Percentiles rank a stretch among this genome's conserved stretches.
These are phyloP conservation scores for Leptodactylus fallax DNA, from an alignment of 2,797 vertebrate genomes.

Conservation along the genomic window DNA sequence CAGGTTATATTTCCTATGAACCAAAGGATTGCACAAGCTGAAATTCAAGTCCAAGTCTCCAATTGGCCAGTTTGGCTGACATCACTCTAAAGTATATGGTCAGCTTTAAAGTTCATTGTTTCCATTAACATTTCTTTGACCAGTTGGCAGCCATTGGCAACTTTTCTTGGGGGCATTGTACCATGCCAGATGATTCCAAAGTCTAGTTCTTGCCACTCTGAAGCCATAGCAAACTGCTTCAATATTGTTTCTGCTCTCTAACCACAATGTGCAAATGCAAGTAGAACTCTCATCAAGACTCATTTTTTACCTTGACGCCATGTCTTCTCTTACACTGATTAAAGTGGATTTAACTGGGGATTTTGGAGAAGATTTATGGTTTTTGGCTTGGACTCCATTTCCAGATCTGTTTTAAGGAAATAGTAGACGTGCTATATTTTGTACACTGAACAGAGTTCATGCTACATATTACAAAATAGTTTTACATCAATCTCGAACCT, in stretches of 20 bases:
- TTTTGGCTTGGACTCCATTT: neutral
- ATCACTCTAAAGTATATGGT: too few species aligned
- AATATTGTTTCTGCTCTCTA: neutral
- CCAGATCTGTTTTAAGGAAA: neutral
- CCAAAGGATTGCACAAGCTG: too few species aligned
- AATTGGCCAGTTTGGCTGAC: too few species aligned
- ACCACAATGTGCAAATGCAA: too few species aligned
- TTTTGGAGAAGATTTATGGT: neutral
- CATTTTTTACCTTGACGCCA: neutral
- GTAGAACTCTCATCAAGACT: neutral
- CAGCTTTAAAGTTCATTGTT: too few species aligned
- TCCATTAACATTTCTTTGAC: neutral
- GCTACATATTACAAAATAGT: slow-evolving; percentile 16
- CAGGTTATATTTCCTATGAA: too few species aligned
- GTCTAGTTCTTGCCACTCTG: neutral
- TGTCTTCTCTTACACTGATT: neutral
- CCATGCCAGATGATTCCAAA: neutral
- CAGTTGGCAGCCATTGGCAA: neutral
- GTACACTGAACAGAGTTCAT: neutral
- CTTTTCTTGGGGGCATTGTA: too few species aligned
- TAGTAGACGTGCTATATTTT: neutral
- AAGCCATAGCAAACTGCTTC: neutral
- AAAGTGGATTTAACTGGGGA: neutral
- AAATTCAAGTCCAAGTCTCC: too few species aligned
- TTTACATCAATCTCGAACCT: neutral